Evolutionary conservation across 2,113 vertebrate genomes (phyloP).

Genomic region (Mormyrus iriodes): DNA sequence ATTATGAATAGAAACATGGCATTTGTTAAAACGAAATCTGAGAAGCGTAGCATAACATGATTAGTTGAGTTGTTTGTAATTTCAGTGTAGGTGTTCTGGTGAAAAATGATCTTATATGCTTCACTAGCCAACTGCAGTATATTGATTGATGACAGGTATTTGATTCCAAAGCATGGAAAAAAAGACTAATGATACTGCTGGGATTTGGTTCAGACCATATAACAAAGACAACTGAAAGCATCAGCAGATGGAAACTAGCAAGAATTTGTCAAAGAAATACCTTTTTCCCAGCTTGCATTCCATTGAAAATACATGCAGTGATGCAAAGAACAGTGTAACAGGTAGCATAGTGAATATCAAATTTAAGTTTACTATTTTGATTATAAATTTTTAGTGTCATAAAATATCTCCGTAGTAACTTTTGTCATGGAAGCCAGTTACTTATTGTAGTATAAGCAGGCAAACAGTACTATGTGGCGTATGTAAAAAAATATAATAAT

Average conservation of each 20-base stretch:
- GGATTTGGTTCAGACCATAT: slow-evolving; percentile 5
- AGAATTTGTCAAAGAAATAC: neutral
- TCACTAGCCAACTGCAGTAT: slow-evolving; percentile 10
- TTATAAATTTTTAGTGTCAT: neutral
- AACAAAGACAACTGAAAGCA: slow-evolving; percentile 5
- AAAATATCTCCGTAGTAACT: neutral
- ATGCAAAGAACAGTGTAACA: neutral
- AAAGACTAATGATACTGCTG: slow-evolving; percentile 16
- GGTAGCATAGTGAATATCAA: neutral
- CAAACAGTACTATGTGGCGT: neutral
- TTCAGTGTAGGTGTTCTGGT: neutral
- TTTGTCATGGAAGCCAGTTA: neutral
- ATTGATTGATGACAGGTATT: slow-evolving; percentile 15
- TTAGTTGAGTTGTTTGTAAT: slow-evolving; percentile 5
- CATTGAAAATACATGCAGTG: too few species aligned
- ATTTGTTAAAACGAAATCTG: neutral
- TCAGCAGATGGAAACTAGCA: neutral
- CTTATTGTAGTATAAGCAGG: neutral
- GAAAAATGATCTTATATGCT: slow-evolving; percentile 11
- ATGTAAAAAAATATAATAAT: neutral
- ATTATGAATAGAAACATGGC: neutral
- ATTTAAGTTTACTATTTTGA: neutral
- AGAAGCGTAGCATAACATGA: neutral
- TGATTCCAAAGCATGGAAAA: slow-evolving; percentile 14
- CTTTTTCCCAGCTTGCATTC: neutral